Base-by-base conservation (phyloP, 2,888 invertebrate genomes). In the Acronicta alni region DNA sequence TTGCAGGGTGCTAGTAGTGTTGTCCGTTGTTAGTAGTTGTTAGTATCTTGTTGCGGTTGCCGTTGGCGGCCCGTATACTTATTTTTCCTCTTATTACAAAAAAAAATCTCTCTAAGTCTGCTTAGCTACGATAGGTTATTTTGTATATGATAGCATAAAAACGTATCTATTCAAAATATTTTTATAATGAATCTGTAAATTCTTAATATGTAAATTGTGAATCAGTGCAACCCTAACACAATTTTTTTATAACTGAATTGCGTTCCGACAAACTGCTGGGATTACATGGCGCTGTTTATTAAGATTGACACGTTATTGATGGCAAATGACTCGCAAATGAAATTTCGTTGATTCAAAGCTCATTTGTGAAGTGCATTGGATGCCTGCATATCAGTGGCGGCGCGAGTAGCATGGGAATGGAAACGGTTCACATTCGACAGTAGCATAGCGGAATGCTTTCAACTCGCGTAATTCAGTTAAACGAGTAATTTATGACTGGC, bases 381-480 rank as follows among this genome's bases (percentile, higher is more conserved):
- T 84, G 85, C 82, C 84, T 82, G 83, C 87, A 85, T 86, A 88
- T 87, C 86, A 85, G 85, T 80, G 85, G 82, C 75, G 78, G 77
- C 67, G 79, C 79, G 79, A 80, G 81, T 79, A 82, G 80, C 81
- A 76, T 72, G 82, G 81, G 76, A 85, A 88, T 86, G 87, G 81
- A 84, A 86, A 86, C 86, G 84, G 87, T 83, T 79, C 82, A 82
- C 83, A 86, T 89, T 87, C 87, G 85, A 84, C 84, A 82, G 82
- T 81, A 80, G 81, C 79, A 81, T 81, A 80, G 81, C 79, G 91
- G 90, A 92, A 93, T 91, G 93, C 92, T 93, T 91, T 91, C 90
- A 89, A 84, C 88, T 86, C 85, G 85, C 86, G 92, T 94, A 94
- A 94, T 94, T 92, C 92, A 93, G 92, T 94, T 93, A 91, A 93